phyloP scores from a whole-genome alignment of 2,888 invertebrate species.

The Agriotes lineatus region DNA sequence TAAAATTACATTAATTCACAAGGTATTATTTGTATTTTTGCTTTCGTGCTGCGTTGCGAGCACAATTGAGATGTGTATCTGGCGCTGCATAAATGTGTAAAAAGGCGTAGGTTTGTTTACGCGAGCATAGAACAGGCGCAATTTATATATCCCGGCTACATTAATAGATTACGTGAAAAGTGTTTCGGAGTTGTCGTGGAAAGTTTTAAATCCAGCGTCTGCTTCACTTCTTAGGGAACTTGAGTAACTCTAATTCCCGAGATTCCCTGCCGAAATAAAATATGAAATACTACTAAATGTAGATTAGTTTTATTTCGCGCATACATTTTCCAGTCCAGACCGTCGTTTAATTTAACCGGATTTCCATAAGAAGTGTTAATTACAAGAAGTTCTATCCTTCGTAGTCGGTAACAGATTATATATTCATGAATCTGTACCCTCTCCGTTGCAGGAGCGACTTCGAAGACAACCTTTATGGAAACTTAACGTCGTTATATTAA shows the following conservation, averaged over 20 bases:
- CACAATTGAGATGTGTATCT: slow-evolving; percentile 37
- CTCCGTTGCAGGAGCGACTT: slow-evolving; percentile 36
- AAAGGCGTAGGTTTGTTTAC: slow-evolving; percentile 6
- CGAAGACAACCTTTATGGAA: slow-evolving; percentile 46
- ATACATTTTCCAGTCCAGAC: slow-evolving; percentile 59
- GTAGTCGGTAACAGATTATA: slow-evolving; percentile 53
- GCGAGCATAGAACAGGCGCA: neutral
- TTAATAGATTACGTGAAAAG: slow-evolving; percentile 55
- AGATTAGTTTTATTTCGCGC: slow-evolving; percentile 61
- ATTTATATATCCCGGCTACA: slow-evolving; percentile 43
- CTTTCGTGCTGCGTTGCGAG: slow-evolving; percentile 26
- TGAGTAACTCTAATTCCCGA: slow-evolving; percentile 49
- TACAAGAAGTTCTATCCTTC: slow-evolving; percentile 54
- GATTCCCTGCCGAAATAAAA: slow-evolving; percentile 52
- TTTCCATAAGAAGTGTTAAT: slow-evolving; percentile 57
- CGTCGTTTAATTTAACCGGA: slow-evolving; percentile 59
- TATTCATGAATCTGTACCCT: slow-evolving; percentile 55
- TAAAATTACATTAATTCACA: slow-evolving; percentile 42
- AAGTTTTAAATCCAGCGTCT: slow-evolving; percentile 53
- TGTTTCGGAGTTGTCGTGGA: slow-evolving; percentile 39
- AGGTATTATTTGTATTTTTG: slow-evolving; percentile 36
- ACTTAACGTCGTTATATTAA: slow-evolving; percentile 51
- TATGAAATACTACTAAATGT: slow-evolving; percentile 60
- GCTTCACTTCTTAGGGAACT: slow-evolving; percentile 50
- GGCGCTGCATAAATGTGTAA: neutral